Evolutionary conservation across 2,888 invertebrate genomes (phyloP), one percentile per base, ranked within the genome.

Genomic region (Mystacides longicornis): DNA sequence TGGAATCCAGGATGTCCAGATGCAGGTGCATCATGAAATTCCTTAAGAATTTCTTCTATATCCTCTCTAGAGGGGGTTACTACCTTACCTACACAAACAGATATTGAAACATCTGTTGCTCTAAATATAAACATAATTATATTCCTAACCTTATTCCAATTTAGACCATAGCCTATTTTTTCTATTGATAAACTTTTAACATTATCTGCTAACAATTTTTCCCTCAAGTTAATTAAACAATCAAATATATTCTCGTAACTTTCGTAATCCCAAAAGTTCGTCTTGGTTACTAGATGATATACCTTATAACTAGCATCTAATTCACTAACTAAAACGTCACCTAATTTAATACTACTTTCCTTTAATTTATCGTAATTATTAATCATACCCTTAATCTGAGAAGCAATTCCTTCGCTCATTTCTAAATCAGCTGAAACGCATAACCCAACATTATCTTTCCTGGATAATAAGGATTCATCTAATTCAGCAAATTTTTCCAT

Each of bases 1-100:
- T 60, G 43, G 27, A 37, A 52, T 21, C 57, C 60, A 9, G 23
- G 23, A 57, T 57, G 60, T 11, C 57, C 60, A 3, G n/a, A 18
- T 18, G 20, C 20, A 46, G 46, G 46, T n/a, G 3, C 20, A 46
- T 46, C 46, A 19, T 46, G 46, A 16, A 5, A 7, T 46, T 46
- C 46, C 16, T 37, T 37, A 14, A 37, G 14, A n/a, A 37, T 37
- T 14, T 3, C 16, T 3, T 14, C n/a, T 7, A 37, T 37, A 7
- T 37, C 14, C 37, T 3, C 14, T 14, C 16, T 16, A 37, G 4
- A 4, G 7, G 37, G 37, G 37, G 14, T 14, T 4, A 37, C 16
- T 3, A 37, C 16, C 14, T 37, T 37, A 37, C 21, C 21, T 7
- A 7, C 2, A 19, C 45, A 45, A 20, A 45, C 14, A 5, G 14